phyloP scores from a whole-genome alignment of 2,888 invertebrate genomes.

The Cephus pulcher region DNA sequence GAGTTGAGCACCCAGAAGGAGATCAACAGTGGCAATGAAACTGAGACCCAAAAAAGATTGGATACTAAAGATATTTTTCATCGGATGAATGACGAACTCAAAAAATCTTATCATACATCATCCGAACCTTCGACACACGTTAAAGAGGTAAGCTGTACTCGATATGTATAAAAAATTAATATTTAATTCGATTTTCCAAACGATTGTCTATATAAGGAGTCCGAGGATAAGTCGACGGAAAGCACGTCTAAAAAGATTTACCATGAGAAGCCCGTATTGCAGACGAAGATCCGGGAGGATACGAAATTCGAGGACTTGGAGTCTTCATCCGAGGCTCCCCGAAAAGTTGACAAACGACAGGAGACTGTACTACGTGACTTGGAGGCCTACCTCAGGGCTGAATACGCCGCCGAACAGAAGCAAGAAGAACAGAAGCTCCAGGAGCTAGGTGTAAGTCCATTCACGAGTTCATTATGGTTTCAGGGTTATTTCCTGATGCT shows the following conservation, averaged over 20 bases:
- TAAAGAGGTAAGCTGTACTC: background rate
- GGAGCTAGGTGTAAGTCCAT: slow-evolving; percentile 42
- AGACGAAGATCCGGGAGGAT: background rate
- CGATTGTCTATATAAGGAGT: background rate
- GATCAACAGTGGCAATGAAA: slow-evolving; percentile 49
- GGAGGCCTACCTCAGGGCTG: slow-evolving; percentile 39
- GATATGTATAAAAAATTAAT: background rate
- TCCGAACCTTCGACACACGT: background rate
- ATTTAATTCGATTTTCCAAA: background rate
- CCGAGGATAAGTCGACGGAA: background rate
- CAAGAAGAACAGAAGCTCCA: slow-evolving; percentile 35
- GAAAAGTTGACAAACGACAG: slow-evolving; percentile 49
- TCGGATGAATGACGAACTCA: slow-evolving; percentile 26
- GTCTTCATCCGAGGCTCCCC: slow-evolving; percentile 28
- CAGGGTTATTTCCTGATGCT: background rate
- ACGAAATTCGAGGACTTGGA: slow-evolving; percentile 26
- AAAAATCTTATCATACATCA: background rate
- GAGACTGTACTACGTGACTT: slow-evolving; percentile 39
- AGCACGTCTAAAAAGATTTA: background rate
- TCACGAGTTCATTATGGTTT: background rate
- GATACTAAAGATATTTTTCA: slow-evolving; percentile 28
- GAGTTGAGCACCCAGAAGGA: slow-evolving; percentile 59
- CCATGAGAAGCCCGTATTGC: background rate
- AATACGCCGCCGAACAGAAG: slow-evolving; percentile 37
- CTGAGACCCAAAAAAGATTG: slow-evolving; percentile 37